Base-by-base conservation (phyloP, 2,113 vertebrate genomes). In the Engraulis encrasicolus region DNA sequence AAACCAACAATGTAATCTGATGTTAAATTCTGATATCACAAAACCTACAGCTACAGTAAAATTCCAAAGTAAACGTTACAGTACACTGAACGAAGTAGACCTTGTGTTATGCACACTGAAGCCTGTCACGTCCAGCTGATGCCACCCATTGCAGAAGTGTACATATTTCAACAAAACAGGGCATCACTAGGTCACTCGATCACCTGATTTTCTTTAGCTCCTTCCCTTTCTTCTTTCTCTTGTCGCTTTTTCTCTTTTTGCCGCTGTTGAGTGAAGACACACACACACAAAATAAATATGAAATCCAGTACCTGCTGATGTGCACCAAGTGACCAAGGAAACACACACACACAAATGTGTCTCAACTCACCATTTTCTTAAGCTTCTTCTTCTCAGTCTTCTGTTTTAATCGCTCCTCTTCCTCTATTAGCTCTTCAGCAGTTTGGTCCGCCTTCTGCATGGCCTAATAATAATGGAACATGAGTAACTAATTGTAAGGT, bases 161-260 rank as follows among this genome's bases (percentile, higher is more conserved):
- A 45, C 40, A 45, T 45, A 5, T 45, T 45, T 45, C 4, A 45
- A 9, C 40, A 45, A 45, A 45, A 45, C 9, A 45, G 40, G 40
- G 40, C 40, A 45, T 45, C 40, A 45, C 15, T 15, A 15, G 31
- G 31, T 74, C 20, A 31, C 19, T 79, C 1, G 0, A 91, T 93
- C 82, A 95, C 94, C 82, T 61, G 50, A 86, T 88, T 82, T 83
- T 71, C 81, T 90, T 40, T 82, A 6, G 84, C 88, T 90, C 91
- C 89, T 27, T 74, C 88, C 45, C 93, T 94, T 74, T 93, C 90
- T 84, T 90, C 38, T 84, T 89, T 91, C 78, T 91, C 91, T 58
- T 89, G 49, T 0, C 91, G 88, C 31, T 94, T 95, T 85, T 93
- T 94, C 82, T 94, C 92, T 85, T 93, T 94, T 84, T 95, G 93